These are phyloP conservation scores for Dendrocopos noguchii DNA, from an alignment of 2,113 vertebrate species.

Conservation along the genomic window DNA sequence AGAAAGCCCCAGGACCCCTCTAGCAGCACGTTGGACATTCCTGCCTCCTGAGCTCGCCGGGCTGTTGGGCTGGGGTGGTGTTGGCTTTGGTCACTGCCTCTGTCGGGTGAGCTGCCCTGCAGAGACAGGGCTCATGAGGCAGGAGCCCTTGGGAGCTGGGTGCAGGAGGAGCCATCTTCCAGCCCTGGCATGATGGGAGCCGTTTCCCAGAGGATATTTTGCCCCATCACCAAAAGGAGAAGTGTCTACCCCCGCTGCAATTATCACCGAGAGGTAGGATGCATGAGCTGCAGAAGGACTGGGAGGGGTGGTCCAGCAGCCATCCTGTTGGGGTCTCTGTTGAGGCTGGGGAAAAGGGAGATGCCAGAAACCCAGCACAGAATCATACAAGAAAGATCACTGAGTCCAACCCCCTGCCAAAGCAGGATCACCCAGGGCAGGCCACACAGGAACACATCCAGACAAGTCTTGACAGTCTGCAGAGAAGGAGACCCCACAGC, in stretches of 20 bases:
- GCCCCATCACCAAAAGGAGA: not conserved
- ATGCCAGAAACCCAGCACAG: not conserved
- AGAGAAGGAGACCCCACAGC: too few relatives aligned
- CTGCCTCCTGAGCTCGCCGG: not conserved
- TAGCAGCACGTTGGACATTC: slow-evolving; percentile 2
- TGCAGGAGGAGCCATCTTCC: not conserved
- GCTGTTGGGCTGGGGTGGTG: fast-evolving
- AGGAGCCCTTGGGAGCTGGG: not conserved
- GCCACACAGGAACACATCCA: too few relatives aligned
- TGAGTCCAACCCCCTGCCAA: too few relatives aligned
- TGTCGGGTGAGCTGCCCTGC: fast-evolving
- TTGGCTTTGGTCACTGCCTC: not conserved
- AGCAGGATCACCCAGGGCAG: too few relatives aligned
- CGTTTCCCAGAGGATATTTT: not conserved
- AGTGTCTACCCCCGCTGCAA: not conserved
- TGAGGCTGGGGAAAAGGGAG: not conserved
- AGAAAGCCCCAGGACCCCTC: slow-evolving; percentile 22
- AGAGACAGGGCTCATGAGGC: not conserved
- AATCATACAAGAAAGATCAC: too few relatives aligned
- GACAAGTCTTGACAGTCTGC: too few relatives aligned
- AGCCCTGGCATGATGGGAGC: too few relatives aligned
- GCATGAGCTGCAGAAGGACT: not conserved
- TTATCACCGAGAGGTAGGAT: not conserved
- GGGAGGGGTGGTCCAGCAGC: not conserved
- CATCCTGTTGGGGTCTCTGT: not conserved